Evolutionary conservation across 30 jellyfish, hydroid and myxozoan species (phyloP).

Genomic region (Aurelia sp.): DNA sequence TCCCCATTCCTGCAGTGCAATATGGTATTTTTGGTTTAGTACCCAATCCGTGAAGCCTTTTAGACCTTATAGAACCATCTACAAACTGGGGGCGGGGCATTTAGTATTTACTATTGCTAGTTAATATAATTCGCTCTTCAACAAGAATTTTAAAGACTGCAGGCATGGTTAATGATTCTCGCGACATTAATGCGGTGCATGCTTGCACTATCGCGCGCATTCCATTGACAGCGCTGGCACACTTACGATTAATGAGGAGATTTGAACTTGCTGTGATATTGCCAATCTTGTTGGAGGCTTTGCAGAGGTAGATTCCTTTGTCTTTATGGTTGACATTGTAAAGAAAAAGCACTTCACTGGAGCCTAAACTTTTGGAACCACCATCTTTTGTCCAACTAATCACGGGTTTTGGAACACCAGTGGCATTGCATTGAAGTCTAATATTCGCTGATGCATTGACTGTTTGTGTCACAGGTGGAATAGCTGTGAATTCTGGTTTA

Average conservation of each 20-base stretch:
- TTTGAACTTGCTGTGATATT: slow-evolving; percentile 50
- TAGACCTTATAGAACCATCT: too few species aligned
- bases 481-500: slow-evolving; percentile 65
- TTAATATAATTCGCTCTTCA: too few species aligned
- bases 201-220: too few species aligned
- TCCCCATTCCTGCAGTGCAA: too few species aligned
- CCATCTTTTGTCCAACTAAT: slow-evolving; percentile 81
- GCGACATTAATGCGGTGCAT: too few species aligned
- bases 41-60: too few species aligned
- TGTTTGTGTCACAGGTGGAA: slow-evolving; percentile 53
- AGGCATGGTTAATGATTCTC: too few species aligned
- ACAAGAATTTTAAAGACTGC: too few species aligned
- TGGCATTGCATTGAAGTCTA: slow-evolving; percentile 80
- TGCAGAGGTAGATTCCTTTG: slow-evolving; percentile 83
- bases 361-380: slow-evolving; percentile 15
- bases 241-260: slow-evolving; percentile 83
- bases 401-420: slow-evolving; percentile 88
- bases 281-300: slow-evolving; percentile 82
- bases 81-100: too few species aligned
- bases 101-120: too few species aligned
- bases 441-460: slow-evolving; percentile 64
- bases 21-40: too few species aligned
- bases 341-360: slow-evolving; percentile 42
- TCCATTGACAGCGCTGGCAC: neutral
- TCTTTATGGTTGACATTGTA: slow-evolving; percentile 61